A percentile compares a stretch with the other conserved stretches of the same genome.
Conservation (phyloP, 2,888 invertebrate species). For the Mamestra brassicae region DNA sequence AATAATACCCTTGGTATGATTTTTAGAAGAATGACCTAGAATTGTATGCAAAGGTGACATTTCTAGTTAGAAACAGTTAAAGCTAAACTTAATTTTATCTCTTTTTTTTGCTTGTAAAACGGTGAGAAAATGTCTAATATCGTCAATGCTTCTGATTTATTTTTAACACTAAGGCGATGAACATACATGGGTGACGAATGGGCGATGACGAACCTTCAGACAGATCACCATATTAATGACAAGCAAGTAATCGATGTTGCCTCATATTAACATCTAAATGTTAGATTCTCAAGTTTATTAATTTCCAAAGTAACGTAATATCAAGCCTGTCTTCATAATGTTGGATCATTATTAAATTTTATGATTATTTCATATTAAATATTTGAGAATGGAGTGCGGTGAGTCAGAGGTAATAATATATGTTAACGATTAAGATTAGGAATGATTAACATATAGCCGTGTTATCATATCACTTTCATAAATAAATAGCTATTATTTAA, state of each 20-base stretch:
- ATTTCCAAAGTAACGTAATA: background rate
- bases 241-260: background rate
- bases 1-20: too few relatives aligned
- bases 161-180: too few relatives aligned
- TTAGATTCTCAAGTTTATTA: background rate
- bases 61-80: background rate
- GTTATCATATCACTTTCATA: constrained; percentile 15
- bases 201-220: too few relatives aligned
- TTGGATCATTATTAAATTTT: constrained; percentile 26
- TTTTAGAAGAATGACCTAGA: too few relatives aligned
- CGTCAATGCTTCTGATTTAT: too few relatives aligned
- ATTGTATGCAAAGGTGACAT: background rate
- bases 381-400: constrained; percentile 13
- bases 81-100: too few relatives aligned
- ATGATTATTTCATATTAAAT: constrained; percentile 22
- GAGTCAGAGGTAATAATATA: constrained; percentile 11
- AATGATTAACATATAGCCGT: constrained; percentile 9
- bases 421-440: constrained; percentile 27
- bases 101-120: too few relatives aligned
- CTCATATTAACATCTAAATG: constrained; percentile 6
- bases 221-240: too few relatives aligned
- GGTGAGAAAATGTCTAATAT: too few relatives aligned
- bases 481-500: constrained; percentile 6
- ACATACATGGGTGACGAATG: background rate
- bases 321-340: constrained; percentile 6